Evolutionary conservation across 2,797 vertebrate species (phyloP).

Genomic region (Rousettus madagascariensis): DNA sequence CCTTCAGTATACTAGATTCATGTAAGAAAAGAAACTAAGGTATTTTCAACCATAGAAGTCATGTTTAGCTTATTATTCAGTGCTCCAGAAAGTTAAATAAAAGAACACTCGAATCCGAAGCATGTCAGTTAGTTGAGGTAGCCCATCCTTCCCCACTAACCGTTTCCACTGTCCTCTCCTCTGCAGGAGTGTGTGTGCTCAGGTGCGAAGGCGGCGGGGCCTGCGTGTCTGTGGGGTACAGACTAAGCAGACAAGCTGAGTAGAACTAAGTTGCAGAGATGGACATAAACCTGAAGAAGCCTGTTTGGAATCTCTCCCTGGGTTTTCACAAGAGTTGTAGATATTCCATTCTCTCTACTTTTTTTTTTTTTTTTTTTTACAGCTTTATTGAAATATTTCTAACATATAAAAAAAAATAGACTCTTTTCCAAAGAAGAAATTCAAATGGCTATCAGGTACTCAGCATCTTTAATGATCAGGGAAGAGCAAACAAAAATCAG

Average conservation of each 20-base stretch:
- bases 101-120: not conserved
- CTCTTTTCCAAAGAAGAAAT: not conserved
- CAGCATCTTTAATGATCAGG: not conserved
- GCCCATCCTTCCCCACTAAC: rapidly evolving
- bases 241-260: not conserved
- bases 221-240: not conserved
- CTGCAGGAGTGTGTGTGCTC: no score
- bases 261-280: not conserved
- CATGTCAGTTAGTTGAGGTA: not conserved
- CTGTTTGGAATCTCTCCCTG: not conserved
- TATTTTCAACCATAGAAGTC: not conserved
- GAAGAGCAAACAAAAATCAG: not conserved
- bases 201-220: rapidly evolving
- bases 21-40: not conserved
- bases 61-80: not conserved
- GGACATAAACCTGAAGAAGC: not conserved
- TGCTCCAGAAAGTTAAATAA: not conserved
- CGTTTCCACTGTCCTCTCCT: not conserved
- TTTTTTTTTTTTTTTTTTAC: not conserved
- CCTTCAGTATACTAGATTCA: not conserved
- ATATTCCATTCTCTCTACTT: not conserved
- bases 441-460: not conserved
- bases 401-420: not conserved
- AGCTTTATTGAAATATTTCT: not conserved
- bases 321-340: not conserved